phyloP scores from a whole-genome alignment of 2,888 invertebrate species.

The Callyntrura sp. region DNA sequence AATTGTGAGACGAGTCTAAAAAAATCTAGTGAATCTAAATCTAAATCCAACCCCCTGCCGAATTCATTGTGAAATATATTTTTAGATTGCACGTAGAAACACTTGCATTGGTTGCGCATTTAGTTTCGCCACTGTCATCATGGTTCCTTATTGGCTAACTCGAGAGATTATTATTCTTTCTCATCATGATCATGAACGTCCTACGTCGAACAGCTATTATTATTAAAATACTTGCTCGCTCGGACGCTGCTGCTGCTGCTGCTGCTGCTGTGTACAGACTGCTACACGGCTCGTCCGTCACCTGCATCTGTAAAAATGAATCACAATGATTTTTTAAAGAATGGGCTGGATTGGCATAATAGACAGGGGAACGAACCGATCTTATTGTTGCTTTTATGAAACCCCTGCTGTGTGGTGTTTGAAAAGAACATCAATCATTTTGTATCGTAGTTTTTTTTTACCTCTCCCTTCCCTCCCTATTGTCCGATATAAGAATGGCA shows the following conservation, averaged over 20 bases:
- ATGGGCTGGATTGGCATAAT: slow-evolving; percentile 58
- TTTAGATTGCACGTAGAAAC: slow-evolving; percentile 58
- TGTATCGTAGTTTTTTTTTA: slow-evolving; percentile 53
- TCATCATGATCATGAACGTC: slow-evolving; percentile 66
- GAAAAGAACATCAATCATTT: slow-evolving; percentile 74
- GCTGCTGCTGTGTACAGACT: neutral
- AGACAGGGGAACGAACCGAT: slow-evolving; percentile 71
- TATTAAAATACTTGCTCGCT: slow-evolving; percentile 57
- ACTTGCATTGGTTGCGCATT: slow-evolving; percentile 74
- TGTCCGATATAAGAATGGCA: slow-evolving; percentile 61
- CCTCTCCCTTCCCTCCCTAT: slow-evolving; percentile 14
- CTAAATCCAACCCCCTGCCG: slow-evolving; percentile 76
- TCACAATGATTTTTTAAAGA: slow-evolving; percentile 63
- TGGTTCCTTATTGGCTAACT: slow-evolving; percentile 76
- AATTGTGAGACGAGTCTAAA: slow-evolving; percentile 68
- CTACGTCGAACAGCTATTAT: slow-evolving; percentile 61
- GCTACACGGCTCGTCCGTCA: slow-evolving; percentile 34
- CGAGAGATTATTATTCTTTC: slow-evolving; percentile 50
- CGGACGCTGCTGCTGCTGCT: neutral
- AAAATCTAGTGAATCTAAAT: slow-evolving; percentile 64
- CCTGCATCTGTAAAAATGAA: slow-evolving; percentile 29
- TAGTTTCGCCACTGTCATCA: slow-evolving; percentile 76
- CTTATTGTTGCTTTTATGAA: slow-evolving; percentile 62
- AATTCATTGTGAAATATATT: slow-evolving; percentile 72
- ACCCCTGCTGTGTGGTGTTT: slow-evolving; percentile 66